phyloP scores from a whole-genome alignment of 2,888 invertebrate species.

The Megaustenia siamemsis region DNA sequence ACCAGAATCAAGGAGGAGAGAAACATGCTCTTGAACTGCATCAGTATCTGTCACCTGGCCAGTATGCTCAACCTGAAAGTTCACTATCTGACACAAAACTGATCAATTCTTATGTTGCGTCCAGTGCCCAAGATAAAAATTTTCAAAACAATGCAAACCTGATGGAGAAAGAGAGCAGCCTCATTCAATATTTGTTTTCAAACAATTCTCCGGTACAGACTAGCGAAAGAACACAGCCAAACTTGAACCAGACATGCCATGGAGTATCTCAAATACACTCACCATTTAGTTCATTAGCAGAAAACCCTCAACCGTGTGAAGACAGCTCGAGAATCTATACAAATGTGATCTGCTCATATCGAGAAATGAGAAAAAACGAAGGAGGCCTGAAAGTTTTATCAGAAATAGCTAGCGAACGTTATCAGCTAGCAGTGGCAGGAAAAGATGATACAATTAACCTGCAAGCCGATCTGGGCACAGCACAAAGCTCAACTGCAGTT shows the following conservation, averaged over 20 bases:
- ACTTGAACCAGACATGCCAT: background rate
- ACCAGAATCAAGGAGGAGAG: background rate
- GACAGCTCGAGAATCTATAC: background rate
- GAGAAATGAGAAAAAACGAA: slow-evolving; percentile 40
- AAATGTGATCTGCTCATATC: background rate
- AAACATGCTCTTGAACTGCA: slow-evolving; percentile 1
- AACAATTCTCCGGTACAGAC: background rate
- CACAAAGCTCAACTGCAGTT: background rate
- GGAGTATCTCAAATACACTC: background rate
- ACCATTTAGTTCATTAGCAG: background rate
- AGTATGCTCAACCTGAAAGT: background rate
- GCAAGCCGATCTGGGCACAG: background rate
- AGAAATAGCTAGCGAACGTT: slow-evolving; percentile 49
- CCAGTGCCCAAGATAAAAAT: background rate
- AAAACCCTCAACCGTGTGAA: background rate
- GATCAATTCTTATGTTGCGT: background rate
- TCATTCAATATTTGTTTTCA: slow-evolving; percentile 25
- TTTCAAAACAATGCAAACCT: slow-evolving; percentile 17
- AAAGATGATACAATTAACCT: slow-evolving; percentile 15
- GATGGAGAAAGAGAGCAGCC: slow-evolving; percentile 26
- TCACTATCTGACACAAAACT: background rate
- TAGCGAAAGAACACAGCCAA: background rate
- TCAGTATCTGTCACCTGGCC: background rate
- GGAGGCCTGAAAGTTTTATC: slow-evolving; percentile 47
- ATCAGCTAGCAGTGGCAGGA: slow-evolving; percentile 31